These are phyloP conservation scores for Troides oblongomaculatus DNA, from an alignment of 2,888 invertebrate species.

Conservation along the genomic window DNA sequence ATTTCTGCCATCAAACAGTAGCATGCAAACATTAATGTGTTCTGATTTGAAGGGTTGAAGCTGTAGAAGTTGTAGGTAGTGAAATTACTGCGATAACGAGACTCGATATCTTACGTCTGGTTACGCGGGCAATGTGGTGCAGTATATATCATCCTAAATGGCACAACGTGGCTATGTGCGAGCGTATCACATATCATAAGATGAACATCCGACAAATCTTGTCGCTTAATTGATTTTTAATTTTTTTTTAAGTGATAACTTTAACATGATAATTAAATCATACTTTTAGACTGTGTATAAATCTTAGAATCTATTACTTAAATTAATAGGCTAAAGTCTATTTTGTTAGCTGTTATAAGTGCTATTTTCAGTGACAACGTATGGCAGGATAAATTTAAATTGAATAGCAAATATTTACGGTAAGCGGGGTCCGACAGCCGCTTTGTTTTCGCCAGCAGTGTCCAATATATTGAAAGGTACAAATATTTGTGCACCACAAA, in stretches of 20 bases:
- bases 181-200: no score
- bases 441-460: constrained; percentile 9
- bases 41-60: no score
- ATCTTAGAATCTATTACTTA: background rate
- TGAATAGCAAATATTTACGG: constrained; percentile 21
- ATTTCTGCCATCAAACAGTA: no score
- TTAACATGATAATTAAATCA: background rate
- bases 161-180: no score
- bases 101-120: no score
- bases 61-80: no score
- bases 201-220: no score
- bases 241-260: background rate
- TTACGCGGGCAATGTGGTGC: no score
- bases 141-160: no score
- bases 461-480: constrained; percentile 9
- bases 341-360: background rate
- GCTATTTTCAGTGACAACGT: constrained; percentile 3
- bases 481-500: constrained; percentile 19
- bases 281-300: background rate
- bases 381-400: constrained; percentile 18
- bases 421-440: background rate
- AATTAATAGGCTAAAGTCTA: background rate
- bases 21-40: no score
- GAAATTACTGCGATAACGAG: no score
- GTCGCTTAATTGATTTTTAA: background rate